Base-by-base conservation (phyloP, 2,888 invertebrate genomes). In the Drosophila nr. perissopoda region DNA sequence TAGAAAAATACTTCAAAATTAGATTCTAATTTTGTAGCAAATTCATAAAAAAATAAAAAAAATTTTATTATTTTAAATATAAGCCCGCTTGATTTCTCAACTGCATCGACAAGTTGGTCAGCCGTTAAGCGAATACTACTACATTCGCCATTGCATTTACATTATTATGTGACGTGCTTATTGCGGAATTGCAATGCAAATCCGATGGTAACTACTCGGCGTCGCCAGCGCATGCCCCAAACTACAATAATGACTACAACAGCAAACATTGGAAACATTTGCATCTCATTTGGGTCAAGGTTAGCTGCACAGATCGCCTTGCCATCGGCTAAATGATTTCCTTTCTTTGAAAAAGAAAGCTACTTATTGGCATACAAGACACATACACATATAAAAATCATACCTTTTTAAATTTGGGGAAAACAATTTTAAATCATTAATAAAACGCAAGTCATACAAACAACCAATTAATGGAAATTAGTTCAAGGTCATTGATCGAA, bases 401-500 rank as follows among this genome's bases (percentile, higher is more conserved):
- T 78, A 83, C 71, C 78, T 76, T 84, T 73, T 83, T 65, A 62
- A 73, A 69, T 75, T 69, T 67, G 65, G 29, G 65, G 27, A 59
- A 58, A 62, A 49, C 64, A 40, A 16, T 57, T 42, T 60, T 27
- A 40, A 57, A 68, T 81, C 74, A 65, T 79, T 83, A 77, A 72
- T 62, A 57, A 79, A 70, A 53, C 38, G 59, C 65, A 74, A 77
- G 74, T 76, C 74, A 82, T 57, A 77, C 68, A 42, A 53, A 74
- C 73, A 66, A 64, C 29, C 69, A 74, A 58, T 46, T 18, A 13
- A 71, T 52, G 59, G 74, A 88, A 90, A 90, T 82, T 89, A 88
- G 91, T 91, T 90, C 90, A 90, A 90, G 90, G 90, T 85, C 90
- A 91, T 78, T 81, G 61, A 80, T 77, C 80, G 80, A 87, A 58